A percentile compares a stretch with the other conserved stretches of the same genome.
These are phyloP conservation scores for Craterocephalus amniculus DNA, from an alignment of 2,797 vertebrate species.

Conservation along the genomic window DNA sequence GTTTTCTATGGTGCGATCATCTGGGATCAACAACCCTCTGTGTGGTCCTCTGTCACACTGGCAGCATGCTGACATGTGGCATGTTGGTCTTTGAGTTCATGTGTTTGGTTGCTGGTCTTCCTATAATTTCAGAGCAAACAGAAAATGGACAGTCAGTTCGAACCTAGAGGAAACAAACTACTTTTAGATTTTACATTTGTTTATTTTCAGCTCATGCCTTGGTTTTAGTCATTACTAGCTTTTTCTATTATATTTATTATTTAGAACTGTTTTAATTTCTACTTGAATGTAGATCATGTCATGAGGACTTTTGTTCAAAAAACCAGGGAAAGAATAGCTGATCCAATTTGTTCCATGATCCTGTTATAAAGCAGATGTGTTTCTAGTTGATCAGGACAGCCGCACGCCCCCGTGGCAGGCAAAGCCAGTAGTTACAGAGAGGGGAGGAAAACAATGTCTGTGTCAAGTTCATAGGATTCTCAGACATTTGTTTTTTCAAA, in stretches of 20 bases:
- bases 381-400: neutral
- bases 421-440: neutral
- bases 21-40: constrained; percentile 51
- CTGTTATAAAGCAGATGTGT: neutral
- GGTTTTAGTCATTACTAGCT: too few relatives aligned
- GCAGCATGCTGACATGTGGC: constrained; percentile 31
- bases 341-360: neutral
- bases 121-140: constrained; percentile 1
- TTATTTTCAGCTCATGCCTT: too few relatives aligned
- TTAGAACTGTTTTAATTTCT: too few relatives aligned
- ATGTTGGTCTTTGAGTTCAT: constrained; percentile 43
- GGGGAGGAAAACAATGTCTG: neutral
- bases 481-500: neutral
- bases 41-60: constrained; percentile 59
- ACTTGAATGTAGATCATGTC: too few relatives aligned
- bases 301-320: neutral
- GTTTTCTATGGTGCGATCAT: constrained; percentile 44
- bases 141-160: neutral
- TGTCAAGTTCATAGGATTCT: constrained; percentile 1
- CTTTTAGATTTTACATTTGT: too few relatives aligned
- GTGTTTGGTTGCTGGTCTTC: constrained; percentile 13
- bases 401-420: neutral
- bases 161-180: neutral
- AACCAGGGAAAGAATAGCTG: too few relatives aligned
- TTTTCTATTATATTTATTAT: neutral